Evolutionary conservation across 2,113 vertebrate genomes (phyloP), one percentile per base, ranked within the genome.

Genomic region (Taxidea taxus): DNA sequence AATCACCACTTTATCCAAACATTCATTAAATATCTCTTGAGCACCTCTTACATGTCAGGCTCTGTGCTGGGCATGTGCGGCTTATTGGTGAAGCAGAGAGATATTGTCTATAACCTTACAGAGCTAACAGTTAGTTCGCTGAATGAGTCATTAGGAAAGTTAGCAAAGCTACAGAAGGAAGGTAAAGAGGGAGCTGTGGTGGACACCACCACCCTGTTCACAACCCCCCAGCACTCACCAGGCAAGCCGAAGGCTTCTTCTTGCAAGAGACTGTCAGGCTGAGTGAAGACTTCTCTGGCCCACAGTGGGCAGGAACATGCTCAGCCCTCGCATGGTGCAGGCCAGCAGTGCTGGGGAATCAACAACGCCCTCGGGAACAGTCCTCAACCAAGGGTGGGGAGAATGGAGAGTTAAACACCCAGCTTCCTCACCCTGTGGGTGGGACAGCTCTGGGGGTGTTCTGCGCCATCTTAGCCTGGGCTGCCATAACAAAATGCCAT

Each of bases 341-440:
- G 37, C 49, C 20, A 1, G 2, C 31, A 37, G 31, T 7, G 3
- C 7, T 0, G 18, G 25, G 37, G 1, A 51, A 27, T 44, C 77
- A 31, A 6, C 77, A n/a, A 9, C 0, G 42, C 18, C 47, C 37
- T 68, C 3, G 2, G 47, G n/a, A 75, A 8, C 34, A 8, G 3
- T 74, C 83, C 27, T 83, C 39, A 60, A 15, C 39, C 14, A 20
- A 34, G 0, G 11, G 62, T 7, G 25, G 64, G 34, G 16, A 72
- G 75, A 58, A 47, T 42, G 27, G 8, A 77, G 37, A 56, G 3
- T 49, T 39, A 64, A 29, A 21, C 2, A 44, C n/a, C 18, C 34
- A 7, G 14, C 21, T 47, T 64, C 60, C 44, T 74, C 16, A 13
- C 25, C 34, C 31, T 75, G 42, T 3, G 9, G 31, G 29, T 14